Conservation (phyloP, 2,888 invertebrate species). For the Odontocolon sp. region DNA sequence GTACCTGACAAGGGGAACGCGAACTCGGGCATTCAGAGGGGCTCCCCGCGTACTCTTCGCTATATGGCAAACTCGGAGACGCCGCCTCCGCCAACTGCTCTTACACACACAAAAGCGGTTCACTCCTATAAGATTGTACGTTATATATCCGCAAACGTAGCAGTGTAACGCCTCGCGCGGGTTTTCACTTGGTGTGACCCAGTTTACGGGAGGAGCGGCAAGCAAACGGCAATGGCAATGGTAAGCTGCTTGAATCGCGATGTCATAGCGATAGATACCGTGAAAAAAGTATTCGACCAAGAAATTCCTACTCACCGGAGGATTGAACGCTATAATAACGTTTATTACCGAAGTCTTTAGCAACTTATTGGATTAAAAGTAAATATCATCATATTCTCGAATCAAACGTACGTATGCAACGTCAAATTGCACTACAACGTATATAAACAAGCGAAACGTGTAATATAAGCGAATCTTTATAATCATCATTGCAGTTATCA, state of each 20-base stretch:
- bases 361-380: too few species aligned
- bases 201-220: conserved; percentile 68
- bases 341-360: not conserved
- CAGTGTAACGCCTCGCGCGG: conserved; percentile 53
- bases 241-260: conserved; percentile 43
- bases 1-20: conserved; percentile 38
- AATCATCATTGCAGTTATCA: not conserved
- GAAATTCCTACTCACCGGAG: not conserved
- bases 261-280: conserved; percentile 16
- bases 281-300: conserved; percentile 26
- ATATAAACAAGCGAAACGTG: not conserved
- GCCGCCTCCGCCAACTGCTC: conserved; percentile 43
- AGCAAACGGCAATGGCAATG: conserved; percentile 38
- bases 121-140: conserved; percentile 28
- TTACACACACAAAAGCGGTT: conserved; percentile 9
- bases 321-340: not conserved
- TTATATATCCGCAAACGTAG: conserved; percentile 26
- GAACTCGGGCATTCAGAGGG: conserved; percentile 69
- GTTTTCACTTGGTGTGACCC: conserved; percentile 80
- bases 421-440: too few species aligned
- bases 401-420: too few species aligned
- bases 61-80: not conserved
- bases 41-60: conserved; percentile 15
- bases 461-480: conserved; percentile 15
- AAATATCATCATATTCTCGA: too few species aligned